Percentiles rank a stretch among this genome's conserved stretches.
phyloP scores from a whole-genome alignment of 37 sponge, comb jelly and placozoan species.

The Hormiphora californensis region DNA sequence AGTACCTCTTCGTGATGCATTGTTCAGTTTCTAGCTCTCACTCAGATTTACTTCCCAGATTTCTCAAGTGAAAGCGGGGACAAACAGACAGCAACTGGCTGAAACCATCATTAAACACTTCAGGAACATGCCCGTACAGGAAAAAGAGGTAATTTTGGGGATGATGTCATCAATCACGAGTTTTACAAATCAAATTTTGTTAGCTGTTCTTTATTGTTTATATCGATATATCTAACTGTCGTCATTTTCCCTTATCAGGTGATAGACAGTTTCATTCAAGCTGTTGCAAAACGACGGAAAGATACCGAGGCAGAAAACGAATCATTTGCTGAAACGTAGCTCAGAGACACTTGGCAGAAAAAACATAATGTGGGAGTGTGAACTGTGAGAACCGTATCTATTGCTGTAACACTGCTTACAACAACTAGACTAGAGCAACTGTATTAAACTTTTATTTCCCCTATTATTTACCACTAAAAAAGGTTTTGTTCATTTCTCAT shows the following conservation, averaged over 20 bases:
- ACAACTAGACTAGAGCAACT: no score
- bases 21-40: no score
- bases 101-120: slow-evolving; percentile 45
- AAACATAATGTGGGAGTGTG: no score
- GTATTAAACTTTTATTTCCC: no score
- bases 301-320: slow-evolving; percentile 43
- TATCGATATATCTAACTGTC: neutral
- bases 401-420: no score
- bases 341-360: no score
- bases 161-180: neutral
- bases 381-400: no score
- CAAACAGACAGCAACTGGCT: slow-evolving; percentile 49
- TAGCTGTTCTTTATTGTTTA: neutral
- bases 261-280: slow-evolving; percentile 26
- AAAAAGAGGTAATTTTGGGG: slow-evolving; percentile 7
- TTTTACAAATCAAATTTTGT: neutral
- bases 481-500: no score
- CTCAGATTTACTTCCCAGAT: no score
- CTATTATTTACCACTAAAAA: no score
- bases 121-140: slow-evolving; percentile 50
- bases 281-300: neutral
- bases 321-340: no score
- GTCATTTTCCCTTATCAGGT: neutral
- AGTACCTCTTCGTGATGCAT: no score
- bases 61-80: neutral